Evolutionary conservation across 2,797 vertebrate species (phyloP), one percentile per base, ranked within the genome.

Genomic region (Gallinago solitaria): DNA sequence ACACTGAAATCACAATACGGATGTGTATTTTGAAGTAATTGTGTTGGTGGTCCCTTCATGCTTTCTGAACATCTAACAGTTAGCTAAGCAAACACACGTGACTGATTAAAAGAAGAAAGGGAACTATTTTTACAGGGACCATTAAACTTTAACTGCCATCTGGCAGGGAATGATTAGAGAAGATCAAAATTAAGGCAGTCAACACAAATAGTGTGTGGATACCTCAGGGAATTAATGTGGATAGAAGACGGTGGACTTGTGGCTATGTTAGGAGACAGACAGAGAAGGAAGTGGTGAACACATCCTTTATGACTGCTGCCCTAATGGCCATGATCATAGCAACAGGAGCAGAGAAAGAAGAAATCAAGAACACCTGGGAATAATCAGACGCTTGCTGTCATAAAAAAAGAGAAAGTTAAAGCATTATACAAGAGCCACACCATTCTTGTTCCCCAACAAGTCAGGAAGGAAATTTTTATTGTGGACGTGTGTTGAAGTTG

Each of bases 91-190:
- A 98, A 97, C 96, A 97, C 98, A 98, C 94, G 88, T 98, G 98
- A 98, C 97, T 97, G 97, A 98, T 98, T 98, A 98, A 97, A 98
- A 98, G 98, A 98, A 98, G 97, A 98, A 98, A 98, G 97, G 81
- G 97, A 97, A 97, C 98, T 97, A 96, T 98, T 98, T 98, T 98
- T 98, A 98, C 96, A 97, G 95, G 95, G 96, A 85, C 96, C 97
- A 97, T 98, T 98, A 98, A 98, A 98, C 94, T 98, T 98, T 98
- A 98, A 98, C 97, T 97, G 96, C 98, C 98, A 98, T 98, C 98
- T 98, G 98, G 98, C 97, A 97, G 95, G 93, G 98, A 97, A 98
- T 98, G 98, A 98, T 98, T 98, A 98, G 97, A 98, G 97, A 97
- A 98, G 97, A 98, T 97, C 97, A 98, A 98, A 98, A 98, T 98